Conservation (phyloP, 2,797 vertebrate genomes). For the Sphenodon punctatus region DNA sequence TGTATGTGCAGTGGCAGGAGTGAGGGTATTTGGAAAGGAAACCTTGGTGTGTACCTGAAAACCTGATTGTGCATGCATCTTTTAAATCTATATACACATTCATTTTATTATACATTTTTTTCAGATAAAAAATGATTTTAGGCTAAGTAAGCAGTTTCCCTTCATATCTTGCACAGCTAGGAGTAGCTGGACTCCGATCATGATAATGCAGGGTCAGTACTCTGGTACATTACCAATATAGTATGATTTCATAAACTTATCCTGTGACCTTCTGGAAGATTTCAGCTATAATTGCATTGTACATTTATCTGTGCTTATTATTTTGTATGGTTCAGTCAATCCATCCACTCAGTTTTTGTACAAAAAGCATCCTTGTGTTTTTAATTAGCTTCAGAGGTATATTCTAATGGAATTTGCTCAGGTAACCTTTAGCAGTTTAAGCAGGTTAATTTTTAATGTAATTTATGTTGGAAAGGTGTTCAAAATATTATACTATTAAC, state of each 20-base stretch:
- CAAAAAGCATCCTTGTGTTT: constrained; percentile 33
- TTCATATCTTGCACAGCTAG: not conserved
- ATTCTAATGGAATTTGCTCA: constrained; percentile 60
- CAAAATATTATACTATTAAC: constrained; percentile 75
- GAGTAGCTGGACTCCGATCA: not conserved
- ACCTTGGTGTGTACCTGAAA: not conserved
- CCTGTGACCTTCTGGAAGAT: not conserved
- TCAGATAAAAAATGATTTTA: not conserved
- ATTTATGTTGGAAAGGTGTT: constrained; percentile 69
- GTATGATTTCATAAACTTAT: not conserved
- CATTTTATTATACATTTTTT: not conserved
- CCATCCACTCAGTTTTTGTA: constrained; percentile 22
- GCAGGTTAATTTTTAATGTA: constrained; percentile 72
- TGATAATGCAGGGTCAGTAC: not conserved
- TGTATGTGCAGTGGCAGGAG: not conserved
- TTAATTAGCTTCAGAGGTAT: constrained; percentile 55
- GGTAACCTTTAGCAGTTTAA: constrained; percentile 67
- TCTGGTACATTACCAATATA: not conserved
- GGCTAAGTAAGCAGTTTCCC: not conserved
- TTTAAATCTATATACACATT: not conserved
- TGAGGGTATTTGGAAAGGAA: not conserved
- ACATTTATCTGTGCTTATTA: constrained; percentile 21
- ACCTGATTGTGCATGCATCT: too few relatives aligned
- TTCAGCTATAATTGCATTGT: not conserved
- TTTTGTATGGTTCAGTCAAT: constrained; percentile 31